Evolutionary conservation across 2,797 vertebrate species (phyloP).

Genomic region (Eremophila alpestris): DNA sequence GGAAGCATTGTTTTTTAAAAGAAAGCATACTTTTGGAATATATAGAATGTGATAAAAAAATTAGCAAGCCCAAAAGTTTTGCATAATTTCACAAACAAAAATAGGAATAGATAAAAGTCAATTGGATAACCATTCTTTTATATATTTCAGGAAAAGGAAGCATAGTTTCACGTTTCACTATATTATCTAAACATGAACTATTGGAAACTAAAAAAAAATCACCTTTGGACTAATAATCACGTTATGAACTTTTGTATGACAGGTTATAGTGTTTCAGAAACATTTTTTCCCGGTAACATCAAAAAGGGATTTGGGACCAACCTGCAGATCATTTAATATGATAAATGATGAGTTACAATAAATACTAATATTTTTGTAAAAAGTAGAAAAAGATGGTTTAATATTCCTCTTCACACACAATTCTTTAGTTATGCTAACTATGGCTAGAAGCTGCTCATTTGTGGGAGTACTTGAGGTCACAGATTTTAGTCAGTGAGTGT

Average conservation of each 20-base stretch:
- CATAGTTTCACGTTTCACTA: background rate
- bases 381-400: background rate
- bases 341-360: background rate
- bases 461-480: background rate
- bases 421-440: background rate
- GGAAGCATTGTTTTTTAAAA: background rate
- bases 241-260: background rate
- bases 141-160: background rate
- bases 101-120: background rate
- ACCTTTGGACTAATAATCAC: background rate
- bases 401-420: background rate
- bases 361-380: background rate
- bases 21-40: background rate
- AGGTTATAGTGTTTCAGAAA: background rate
- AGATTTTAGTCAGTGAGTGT: background rate
- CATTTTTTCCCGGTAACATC: background rate
- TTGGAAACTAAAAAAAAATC: background rate
- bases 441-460: background rate
- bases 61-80: background rate
- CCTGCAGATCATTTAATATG: background rate
- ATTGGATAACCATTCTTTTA: background rate
- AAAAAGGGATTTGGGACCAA: background rate
- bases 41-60: background rate
- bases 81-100: background rate
- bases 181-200: background rate